These are phyloP conservation scores for Hydrophis major DNA, from an alignment of 2,797 vertebrate genomes.

Conservation along the genomic window DNA sequence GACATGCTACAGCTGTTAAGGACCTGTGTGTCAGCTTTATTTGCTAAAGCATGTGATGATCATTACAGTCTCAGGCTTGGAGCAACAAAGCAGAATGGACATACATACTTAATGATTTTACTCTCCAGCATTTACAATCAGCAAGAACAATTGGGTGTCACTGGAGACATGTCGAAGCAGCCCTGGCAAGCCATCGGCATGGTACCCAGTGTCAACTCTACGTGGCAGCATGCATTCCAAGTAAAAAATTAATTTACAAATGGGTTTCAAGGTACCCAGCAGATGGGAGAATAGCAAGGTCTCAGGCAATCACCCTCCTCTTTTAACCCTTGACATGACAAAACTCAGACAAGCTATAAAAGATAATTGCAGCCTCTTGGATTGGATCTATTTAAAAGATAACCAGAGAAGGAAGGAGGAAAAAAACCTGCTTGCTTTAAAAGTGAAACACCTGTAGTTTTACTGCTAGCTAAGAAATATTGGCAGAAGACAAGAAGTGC, in stretches of 20 bases:
- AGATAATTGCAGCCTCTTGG: slow-evolving; percentile 47
- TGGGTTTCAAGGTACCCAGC: slow-evolving; percentile 52
- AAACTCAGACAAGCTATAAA: slow-evolving; percentile 39
- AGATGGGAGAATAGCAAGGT: slow-evolving; percentile 52
- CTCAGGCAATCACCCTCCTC: slow-evolving; percentile 19
- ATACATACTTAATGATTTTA: slow-evolving; percentile 49
- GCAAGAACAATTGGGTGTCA: slow-evolving; percentile 26
- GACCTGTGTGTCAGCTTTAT: slow-evolving; percentile 59
- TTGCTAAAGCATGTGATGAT: slow-evolving; percentile 54
- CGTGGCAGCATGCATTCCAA: slow-evolving; percentile 35
- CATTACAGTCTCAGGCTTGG: slow-evolving; percentile 33
- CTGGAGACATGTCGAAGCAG: slow-evolving; percentile 40
- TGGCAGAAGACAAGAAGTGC: slow-evolving; percentile 70
- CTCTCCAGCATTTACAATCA: slow-evolving; percentile 28
- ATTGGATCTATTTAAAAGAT: neutral
- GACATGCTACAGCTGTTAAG: slow-evolving; percentile 56
- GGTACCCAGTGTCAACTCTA: slow-evolving; percentile 12
- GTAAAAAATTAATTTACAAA: slow-evolving; percentile 61
- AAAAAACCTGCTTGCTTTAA: slow-evolving; percentile 54
- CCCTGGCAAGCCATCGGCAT: slow-evolving; percentile 21
- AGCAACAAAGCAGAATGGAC: slow-evolving; percentile 43
- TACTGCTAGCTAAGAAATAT: slow-evolving; percentile 55
- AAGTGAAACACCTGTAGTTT: slow-evolving; percentile 70
- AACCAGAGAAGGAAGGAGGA: neutral
- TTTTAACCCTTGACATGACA: slow-evolving; percentile 57